Percentiles rank a stretch among this genome's conserved stretches.
phyloP scores from a whole-genome alignment of 2,113 vertebrate genomes.

The Odobenus rosmarus region DNA sequence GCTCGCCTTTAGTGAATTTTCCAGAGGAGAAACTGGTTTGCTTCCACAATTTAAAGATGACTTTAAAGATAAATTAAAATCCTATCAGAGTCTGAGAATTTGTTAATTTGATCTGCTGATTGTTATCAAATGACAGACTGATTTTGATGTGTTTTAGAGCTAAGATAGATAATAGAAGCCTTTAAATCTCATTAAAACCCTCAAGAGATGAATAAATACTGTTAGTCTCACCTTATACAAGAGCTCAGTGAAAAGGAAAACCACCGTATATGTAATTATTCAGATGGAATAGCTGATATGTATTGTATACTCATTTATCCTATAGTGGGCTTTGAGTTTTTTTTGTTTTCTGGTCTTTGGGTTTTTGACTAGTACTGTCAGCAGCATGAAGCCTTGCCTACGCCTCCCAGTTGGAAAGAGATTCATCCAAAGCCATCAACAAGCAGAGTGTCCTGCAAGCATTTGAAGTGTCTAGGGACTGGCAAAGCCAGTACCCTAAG shows the following conservation, averaged over 20 bases:
- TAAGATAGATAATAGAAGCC: neutral
- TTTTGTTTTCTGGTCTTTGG: neutral
- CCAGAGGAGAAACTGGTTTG: conserved; percentile 26
- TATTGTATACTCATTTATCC: neutral
- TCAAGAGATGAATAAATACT: neutral
- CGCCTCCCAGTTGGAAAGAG: neutral
- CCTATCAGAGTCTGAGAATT: neutral
- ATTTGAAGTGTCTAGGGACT: neutral
- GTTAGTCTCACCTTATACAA: neutral
- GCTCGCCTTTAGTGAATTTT: conserved; percentile 20
- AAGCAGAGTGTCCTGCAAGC: neutral
- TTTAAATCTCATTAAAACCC: conserved; percentile 19
- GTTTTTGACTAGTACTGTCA: neutral
- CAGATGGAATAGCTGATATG: neutral
- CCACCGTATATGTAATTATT: neutral
- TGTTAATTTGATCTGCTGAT: conserved; percentile 42
- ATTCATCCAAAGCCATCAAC: neutral
- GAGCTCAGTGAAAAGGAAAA: neutral
- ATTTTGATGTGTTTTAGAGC: conserved; percentile 20
- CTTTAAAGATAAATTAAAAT: conserved; percentile 55
- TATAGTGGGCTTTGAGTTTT: neutral
- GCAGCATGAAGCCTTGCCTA: neutral
- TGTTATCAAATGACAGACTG: conserved; percentile 10
- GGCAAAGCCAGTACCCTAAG: neutral
- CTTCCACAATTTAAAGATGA: conserved; percentile 5